Evolutionary conservation across 2,888 invertebrate species (phyloP), one percentile per base, ranked within the genome.

Genomic region (Athripsodes cinereus): DNA sequence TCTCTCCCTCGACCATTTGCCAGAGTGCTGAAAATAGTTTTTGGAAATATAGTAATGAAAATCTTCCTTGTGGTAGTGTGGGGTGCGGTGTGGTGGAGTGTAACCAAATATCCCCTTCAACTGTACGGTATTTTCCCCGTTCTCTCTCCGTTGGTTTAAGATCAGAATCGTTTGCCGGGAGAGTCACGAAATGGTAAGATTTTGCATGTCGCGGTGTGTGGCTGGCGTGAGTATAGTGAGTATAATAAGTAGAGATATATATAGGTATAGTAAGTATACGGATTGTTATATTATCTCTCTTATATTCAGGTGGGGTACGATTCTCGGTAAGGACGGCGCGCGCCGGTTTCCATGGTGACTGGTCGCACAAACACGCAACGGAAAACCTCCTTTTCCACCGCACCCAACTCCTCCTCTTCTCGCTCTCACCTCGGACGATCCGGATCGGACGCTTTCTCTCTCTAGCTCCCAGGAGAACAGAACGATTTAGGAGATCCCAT

Each of bases 291-390:
- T 40, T 40, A 40, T 40, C 40, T 40, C 40, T 40, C 40, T 40
- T 16, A 16, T 16, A 40, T 40, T 40, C 19, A 18, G 20, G 55
- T 34, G 55, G 22, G 34, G 40, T 48, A 40, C 46, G 51, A 51
- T 54, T 59, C 52, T 35, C 51, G 22, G 18, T 47, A 52, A 35
- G 44, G 56, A 18, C 51, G 46, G 55, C 55, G 53, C 44, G 55
- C 55, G 56, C 49, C 60, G 58, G 62, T 60, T 52, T 54, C 62
- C 62, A 57, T 58, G 62, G 60, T 50, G 53, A 62, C 62, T 49
- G 59, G 62, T 52, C 59, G 59, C 62, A 62, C 59, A 59, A 59
- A 62, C 61, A 61, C 61, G 59, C 61, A 61, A 57, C 59, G 61
- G 59, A 57, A 55, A 51, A 53, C 54, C 47, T 55, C 53, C 53